These are phyloP conservation scores for Apodemus agrarius DNA, from an alignment of 2,797 vertebrate genomes.

Conservation along the genomic window DNA sequence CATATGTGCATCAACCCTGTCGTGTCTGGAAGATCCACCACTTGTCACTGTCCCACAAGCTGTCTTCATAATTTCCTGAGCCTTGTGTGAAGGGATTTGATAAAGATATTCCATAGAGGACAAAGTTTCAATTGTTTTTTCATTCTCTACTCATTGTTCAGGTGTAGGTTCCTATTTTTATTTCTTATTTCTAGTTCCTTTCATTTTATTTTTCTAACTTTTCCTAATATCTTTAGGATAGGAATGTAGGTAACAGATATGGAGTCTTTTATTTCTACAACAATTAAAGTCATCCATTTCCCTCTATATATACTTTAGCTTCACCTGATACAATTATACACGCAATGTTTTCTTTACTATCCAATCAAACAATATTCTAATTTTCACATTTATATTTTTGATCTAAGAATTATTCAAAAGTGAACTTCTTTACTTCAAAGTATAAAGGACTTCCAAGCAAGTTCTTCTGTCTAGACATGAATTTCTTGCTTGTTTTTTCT, in stretches of 20 bases:
- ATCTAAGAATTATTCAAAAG: neutral
- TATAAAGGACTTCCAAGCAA: neutral
- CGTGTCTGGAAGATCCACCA: neutral
- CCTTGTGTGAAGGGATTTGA: neutral
- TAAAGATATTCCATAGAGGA: neutral
- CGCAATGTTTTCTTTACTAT: neutral
- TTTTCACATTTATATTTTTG: conserved; percentile 35
- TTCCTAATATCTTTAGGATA: neutral
- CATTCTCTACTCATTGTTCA: neutral
- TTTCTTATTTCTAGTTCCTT: neutral
- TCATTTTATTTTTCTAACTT: neutral
- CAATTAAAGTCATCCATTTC: neutral
- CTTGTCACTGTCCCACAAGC: neutral
- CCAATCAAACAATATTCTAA: conserved; percentile 11
- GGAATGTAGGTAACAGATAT: neutral
- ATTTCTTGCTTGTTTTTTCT: conserved; percentile 22
- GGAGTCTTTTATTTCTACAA: neutral
- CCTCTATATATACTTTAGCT: neutral
- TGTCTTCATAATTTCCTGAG: neutral
- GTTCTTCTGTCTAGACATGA: neutral
- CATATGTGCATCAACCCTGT: neutral
- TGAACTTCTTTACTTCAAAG: neutral
- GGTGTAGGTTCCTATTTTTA: neutral
- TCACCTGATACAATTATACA: neutral
- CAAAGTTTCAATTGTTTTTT: neutral